These are phyloP conservation scores for Edolisoma coerulescens DNA, from an alignment of 2,113 vertebrate genomes.

Conservation along the genomic window DNA sequence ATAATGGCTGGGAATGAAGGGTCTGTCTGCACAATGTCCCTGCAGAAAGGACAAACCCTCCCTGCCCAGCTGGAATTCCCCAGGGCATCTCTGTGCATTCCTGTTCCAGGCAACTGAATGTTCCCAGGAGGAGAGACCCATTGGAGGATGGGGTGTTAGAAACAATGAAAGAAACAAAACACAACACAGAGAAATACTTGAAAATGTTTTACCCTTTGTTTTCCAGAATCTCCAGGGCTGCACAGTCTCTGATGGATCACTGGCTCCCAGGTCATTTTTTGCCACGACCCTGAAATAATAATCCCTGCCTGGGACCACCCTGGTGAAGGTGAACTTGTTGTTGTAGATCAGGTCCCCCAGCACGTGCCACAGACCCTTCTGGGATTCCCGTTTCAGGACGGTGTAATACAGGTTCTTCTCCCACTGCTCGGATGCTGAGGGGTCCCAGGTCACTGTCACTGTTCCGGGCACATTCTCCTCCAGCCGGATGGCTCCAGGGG, in stretches of 20 bases:
- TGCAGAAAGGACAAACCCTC: background rate
- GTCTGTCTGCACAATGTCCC: background rate
- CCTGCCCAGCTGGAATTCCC: background rate
- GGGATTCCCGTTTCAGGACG: constrained; percentile 80
- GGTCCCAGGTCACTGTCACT: constrained; percentile 85
- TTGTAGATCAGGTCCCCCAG: constrained; percentile 83
- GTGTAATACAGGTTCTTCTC: constrained; percentile 81
- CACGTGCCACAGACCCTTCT: constrained; percentile 75
- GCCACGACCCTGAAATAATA: constrained; percentile 87
- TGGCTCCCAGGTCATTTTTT: constrained; percentile 81
- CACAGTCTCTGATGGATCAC: constrained; percentile 76
- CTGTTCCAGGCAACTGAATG: background rate
- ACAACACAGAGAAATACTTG: background rate
- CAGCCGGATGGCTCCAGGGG: constrained; percentile 80
- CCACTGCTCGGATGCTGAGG: constrained; percentile 83
- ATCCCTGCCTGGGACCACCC: constrained; percentile 78
- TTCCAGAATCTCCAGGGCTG: constrained; percentile 74
- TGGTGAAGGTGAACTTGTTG: constrained; percentile 83
- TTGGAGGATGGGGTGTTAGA: background rate
- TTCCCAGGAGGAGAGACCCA: background rate
- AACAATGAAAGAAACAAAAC: background rate
- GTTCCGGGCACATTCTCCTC: constrained; percentile 84
- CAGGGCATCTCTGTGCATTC: background rate
- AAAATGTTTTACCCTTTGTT: constrained; percentile 34
- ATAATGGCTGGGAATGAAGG: background rate